Percentiles rank a stretch among this genome's conserved stretches.
phyloP scores from a whole-genome alignment of 2,113 vertebrate species.

The Probosciger aterrimus region DNA sequence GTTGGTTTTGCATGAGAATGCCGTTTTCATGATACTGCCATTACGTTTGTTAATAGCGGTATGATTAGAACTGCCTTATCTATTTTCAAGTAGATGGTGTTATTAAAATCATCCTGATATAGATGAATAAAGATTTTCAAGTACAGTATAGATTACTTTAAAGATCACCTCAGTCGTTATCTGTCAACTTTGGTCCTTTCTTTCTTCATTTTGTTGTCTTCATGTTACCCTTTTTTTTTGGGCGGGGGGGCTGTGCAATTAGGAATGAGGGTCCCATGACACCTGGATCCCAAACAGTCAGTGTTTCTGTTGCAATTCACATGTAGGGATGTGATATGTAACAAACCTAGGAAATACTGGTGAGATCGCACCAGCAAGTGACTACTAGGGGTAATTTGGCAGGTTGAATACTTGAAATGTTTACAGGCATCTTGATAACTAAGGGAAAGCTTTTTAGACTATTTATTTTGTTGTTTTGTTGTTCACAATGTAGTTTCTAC shows the following conservation, averaged over 20 bases:
- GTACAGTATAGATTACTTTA: not conserved
- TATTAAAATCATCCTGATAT: not conserved
- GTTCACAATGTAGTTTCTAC: not conserved
- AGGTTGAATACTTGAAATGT: not conserved
- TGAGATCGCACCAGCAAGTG: not conserved
- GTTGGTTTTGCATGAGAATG: not conserved
- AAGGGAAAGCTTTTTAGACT: not conserved
- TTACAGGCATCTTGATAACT: not conserved
- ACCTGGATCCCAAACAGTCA: not conserved
- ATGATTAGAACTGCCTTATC: not conserved
- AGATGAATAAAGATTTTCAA: not conserved
- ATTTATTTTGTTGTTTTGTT: not conserved
- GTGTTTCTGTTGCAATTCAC: not conserved
- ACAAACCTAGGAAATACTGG: not conserved
- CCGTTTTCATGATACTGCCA: not conserved
- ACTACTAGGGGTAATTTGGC: not conserved
- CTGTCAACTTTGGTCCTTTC: not conserved
- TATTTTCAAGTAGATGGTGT: not conserved
- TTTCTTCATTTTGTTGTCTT: not conserved
- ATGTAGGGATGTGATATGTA: no score
- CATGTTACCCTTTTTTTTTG: not conserved
- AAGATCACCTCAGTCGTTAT: not conserved
- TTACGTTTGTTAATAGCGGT: not conserved
- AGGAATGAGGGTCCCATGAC: not conserved
- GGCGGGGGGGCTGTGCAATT: not conserved